Conservation (phyloP, 2,113 vertebrate species). For the Notarius quadriscutis region DNA sequence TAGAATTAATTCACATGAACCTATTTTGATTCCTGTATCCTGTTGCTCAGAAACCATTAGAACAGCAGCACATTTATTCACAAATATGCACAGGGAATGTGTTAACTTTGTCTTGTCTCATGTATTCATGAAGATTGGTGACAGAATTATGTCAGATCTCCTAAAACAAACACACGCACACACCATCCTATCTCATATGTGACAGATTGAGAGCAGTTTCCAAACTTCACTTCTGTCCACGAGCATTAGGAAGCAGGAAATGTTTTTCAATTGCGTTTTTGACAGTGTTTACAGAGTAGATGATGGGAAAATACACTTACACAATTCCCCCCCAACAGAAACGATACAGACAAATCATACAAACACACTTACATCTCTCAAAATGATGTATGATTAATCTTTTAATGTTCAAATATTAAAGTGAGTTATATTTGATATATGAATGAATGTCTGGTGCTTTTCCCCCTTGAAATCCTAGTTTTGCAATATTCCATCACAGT, state of each 20-base stretch:
- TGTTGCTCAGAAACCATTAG: background rate
- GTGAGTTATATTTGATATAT: background rate
- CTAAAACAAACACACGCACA: background rate
- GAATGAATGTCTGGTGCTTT: background rate
- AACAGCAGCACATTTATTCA: background rate
- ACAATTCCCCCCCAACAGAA: background rate
- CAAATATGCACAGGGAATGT: conserved; percentile 7
- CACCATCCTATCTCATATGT: conserved; percentile 35
- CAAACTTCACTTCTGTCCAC: conserved; percentile 65
- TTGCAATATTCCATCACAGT: background rate
- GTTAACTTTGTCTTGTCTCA: background rate
- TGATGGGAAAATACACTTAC: background rate
- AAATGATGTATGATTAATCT: background rate
- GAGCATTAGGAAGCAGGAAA: conserved; percentile 44
- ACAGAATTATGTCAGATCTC: conserved; percentile 20
- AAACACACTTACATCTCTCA: background rate
- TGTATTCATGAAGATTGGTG: background rate
- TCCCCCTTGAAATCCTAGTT: background rate
- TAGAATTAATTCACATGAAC: background rate
- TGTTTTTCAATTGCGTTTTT: background rate
- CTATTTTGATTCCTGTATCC: background rate
- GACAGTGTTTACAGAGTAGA: background rate
- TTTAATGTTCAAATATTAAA: background rate
- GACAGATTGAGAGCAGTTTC: conserved; percentile 75
- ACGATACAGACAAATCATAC: background rate